These are phyloP conservation scores for Tetheella fluctuosa DNA, from an alignment of 2,888 invertebrate genomes.

Conservation along the genomic window DNA sequence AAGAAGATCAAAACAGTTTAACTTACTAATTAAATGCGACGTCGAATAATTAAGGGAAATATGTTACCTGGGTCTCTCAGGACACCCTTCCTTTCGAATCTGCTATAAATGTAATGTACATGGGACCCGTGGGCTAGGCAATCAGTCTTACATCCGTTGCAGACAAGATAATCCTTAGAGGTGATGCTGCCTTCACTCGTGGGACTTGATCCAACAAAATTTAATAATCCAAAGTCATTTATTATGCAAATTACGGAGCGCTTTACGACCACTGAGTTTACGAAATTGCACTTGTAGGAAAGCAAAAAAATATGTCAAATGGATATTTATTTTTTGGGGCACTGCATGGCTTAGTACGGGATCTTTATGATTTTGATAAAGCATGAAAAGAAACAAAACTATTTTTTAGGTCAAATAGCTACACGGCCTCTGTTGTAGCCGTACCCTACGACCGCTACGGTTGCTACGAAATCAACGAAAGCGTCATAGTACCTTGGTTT, in stretches of 20 bases:
- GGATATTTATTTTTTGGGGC: not conserved
- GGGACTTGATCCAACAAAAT: conserved; percentile 30
- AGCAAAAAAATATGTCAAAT: not conserved
- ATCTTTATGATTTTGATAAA: not conserved
- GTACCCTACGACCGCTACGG: not conserved
- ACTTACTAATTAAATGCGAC: conserved; percentile 10
- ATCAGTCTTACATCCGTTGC: conserved; percentile 40
- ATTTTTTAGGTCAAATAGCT: not conserved
- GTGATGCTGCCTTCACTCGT: conserved; percentile 13
- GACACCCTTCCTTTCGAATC: conserved; percentile 20
- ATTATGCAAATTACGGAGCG: conserved; percentile 21
- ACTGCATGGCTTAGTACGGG: not conserved
- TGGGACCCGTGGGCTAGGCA: conserved; percentile 27
- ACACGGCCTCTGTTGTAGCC: not conserved
- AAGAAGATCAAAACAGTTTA: not conserved
- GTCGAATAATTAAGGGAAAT: conserved; percentile 32
- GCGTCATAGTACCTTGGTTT: not conserved
- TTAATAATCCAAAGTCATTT: conserved; percentile 31
- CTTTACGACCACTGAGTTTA: conserved; percentile 13
- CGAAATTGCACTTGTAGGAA: not conserved
- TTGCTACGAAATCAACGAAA: not conserved
- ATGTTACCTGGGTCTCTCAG: conserved; percentile 28
- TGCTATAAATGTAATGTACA: conserved; percentile 43
- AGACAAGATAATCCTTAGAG: conserved; percentile 16
- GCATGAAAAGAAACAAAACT: no score